These are phyloP conservation scores for Nemotelus pantherinus DNA, from an alignment of 2,888 invertebrate species.

Conservation along the genomic window DNA sequence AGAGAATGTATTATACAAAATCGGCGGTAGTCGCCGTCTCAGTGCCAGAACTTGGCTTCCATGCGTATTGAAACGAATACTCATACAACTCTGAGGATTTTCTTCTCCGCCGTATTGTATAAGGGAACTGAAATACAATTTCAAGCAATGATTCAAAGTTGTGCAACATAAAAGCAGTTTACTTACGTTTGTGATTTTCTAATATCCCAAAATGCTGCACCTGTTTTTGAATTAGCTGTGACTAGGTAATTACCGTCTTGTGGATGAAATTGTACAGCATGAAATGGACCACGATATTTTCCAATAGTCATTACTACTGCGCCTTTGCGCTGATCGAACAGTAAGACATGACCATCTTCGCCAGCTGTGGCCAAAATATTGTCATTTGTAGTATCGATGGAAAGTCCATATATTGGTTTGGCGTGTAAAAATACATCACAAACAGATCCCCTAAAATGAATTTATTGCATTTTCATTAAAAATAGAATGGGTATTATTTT, in stretches of 20 bases:
- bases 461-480: not conserved
- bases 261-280: slow-evolving; percentile 95
- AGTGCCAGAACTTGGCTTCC: slow-evolving; percentile 84
- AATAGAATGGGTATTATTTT: not conserved
- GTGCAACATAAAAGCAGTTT: not conserved
- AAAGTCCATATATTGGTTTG: slow-evolving; percentile 89
- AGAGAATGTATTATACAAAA: slow-evolving; percentile 77
- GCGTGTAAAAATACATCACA: slow-evolving; percentile 84
- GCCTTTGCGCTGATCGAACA: slow-evolving; percentile 81
- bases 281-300: slow-evolving; percentile 82
- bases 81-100: slow-evolving; percentile 85
- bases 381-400: slow-evolving; percentile 85
- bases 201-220: slow-evolving; percentile 90
- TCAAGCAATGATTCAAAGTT: slow-evolving; percentile 10
- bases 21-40: slow-evolving; percentile 86
- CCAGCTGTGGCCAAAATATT: slow-evolving; percentile 89
- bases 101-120: slow-evolving; percentile 73
- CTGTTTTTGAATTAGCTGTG: slow-evolving; percentile 90
- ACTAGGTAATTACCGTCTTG: slow-evolving; percentile 81
- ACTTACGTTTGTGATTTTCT: slow-evolving; percentile 80
- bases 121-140: slow-evolving; percentile 70
- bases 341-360: slow-evolving; percentile 87
- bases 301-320: slow-evolving; percentile 69
- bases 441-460: slow-evolving; percentile 64
- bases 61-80: slow-evolving; percentile 84